Percentiles rank a stretch among this genome's conserved stretches.
phyloP scores from a whole-genome alignment of 2,797 vertebrate genomes.

The Trichosurus vulpecula region DNA sequence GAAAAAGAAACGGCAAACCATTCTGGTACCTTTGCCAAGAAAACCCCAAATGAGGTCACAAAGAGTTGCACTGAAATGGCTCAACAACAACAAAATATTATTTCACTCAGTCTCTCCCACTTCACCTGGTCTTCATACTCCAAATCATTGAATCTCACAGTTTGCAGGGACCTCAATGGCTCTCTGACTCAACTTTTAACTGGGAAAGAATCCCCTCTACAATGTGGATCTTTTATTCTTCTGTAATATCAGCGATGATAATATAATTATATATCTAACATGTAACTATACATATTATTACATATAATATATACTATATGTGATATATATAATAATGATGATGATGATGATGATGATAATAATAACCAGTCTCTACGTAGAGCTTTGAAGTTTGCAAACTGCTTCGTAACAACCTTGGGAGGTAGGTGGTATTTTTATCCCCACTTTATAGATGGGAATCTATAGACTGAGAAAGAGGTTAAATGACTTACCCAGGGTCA shows the following conservation, averaged over 20 bases:
- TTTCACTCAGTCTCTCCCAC: neutral
- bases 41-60: neutral
- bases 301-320: too few relatives aligned
- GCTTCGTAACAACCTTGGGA: neutral
- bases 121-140: neutral
- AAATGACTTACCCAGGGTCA: neutral
- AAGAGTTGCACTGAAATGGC: neutral
- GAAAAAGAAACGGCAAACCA: neutral
- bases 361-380: neutral
- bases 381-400: neutral
- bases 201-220: neutral
- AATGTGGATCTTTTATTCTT: neutral
- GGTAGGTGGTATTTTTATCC: neutral
- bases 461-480: neutral
- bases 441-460: neutral
- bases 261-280: too few relatives aligned
- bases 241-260: neutral
- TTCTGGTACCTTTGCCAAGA: neutral
- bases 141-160: neutral
- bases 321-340: too few relatives aligned
- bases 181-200: neutral
- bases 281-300: too few relatives aligned
- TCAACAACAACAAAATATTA: neutral
- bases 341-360: too few relatives aligned
- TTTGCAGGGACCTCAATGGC: neutral